Conservation (phyloP, 2,797 vertebrate species). For the Gobionotothen gibberifrons region DNA sequence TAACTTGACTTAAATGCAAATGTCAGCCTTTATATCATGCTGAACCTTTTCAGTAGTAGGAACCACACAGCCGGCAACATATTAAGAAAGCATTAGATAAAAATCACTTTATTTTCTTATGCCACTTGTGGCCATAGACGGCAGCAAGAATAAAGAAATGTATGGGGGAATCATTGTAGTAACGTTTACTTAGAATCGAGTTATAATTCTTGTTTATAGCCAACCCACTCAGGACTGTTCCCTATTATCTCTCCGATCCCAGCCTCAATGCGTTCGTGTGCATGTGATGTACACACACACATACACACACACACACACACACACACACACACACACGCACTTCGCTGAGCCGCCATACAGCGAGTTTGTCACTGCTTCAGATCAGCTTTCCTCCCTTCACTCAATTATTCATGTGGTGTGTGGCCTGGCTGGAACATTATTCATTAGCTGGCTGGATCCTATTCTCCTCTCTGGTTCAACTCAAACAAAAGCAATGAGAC, state of each 20-base stretch:
- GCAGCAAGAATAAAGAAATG: background rate
- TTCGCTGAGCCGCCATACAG: slow-evolving; percentile 31
- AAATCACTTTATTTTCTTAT: background rate
- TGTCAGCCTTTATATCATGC: background rate
- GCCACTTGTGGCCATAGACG: slow-evolving; percentile 4
- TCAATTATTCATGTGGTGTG: slow-evolving; percentile 84
- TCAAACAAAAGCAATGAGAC: slow-evolving; percentile 59
- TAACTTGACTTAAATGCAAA: background rate
- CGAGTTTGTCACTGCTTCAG: slow-evolving; percentile 55
- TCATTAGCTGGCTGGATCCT: slow-evolving; percentile 77
- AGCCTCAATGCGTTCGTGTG: slow-evolving; percentile 13
- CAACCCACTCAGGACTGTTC: slow-evolving; percentile 33
- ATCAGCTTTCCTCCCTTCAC: slow-evolving; percentile 77
- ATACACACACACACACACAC: slow-evolving; percentile 5
- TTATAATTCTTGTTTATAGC: slow-evolving; percentile 44
- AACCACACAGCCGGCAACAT: background rate
- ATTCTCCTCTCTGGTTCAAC: slow-evolving; percentile 74
- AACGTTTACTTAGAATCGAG: slow-evolving; percentile 21
- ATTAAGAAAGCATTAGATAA: background rate
- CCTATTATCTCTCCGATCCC: slow-evolving; percentile 49
- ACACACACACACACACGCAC: background rate
- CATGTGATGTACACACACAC: slow-evolving; percentile 10
- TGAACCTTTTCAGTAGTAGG: background rate
- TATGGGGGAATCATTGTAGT: background rate
- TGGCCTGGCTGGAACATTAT: slow-evolving; percentile 80